A percentile compares a stretch with the other conserved stretches of the same genome.
phyloP scores from a whole-genome alignment of 1,140 invertebrate genomes.

The Oncopodura yosiiana region DNA sequence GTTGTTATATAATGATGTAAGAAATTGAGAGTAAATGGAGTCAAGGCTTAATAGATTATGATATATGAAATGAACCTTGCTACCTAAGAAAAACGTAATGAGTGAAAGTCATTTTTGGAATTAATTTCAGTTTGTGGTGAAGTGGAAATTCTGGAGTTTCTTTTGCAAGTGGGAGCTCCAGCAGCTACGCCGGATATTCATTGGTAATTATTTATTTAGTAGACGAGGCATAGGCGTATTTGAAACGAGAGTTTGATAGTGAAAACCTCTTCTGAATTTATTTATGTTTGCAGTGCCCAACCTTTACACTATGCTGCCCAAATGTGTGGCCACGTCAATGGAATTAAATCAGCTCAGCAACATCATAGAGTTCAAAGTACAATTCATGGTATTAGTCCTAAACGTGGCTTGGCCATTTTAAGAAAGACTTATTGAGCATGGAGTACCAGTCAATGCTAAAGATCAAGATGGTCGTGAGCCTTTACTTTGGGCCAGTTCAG shows the following conservation, averaged over 20 bases:
- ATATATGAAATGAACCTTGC: too few relatives aligned
- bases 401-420: conserved; percentile 62
- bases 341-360: conserved; percentile 21
- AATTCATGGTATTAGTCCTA: conserved; percentile 28
- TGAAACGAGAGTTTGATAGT: too few relatives aligned
- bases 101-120: too few relatives aligned
- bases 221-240: too few relatives aligned
- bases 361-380: conserved; percentile 41
- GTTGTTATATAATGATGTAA: too few relatives aligned
- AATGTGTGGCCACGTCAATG: conserved; percentile 59
- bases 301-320: conserved; percentile 95
- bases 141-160: conserved; percentile 70
- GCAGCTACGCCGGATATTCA: conserved; percentile 81
- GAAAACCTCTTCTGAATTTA: too few relatives aligned
- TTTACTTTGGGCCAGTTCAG: conserved; percentile 91
- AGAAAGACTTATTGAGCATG: conserved; percentile 68
- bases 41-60: too few relatives aligned
- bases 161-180: conserved; percentile 71
- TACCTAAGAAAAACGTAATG: too few relatives aligned
- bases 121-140: conserved; percentile 88
- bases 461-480: conserved; percentile 89
- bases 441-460: conserved; percentile 67
- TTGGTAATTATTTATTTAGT: too few relatives aligned
- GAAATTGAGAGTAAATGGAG: too few relatives aligned
- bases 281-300: too few relatives aligned